Percentiles rank a stretch among this genome's conserved stretches.
Evolutionary conservation across 2,888 invertebrate species (phyloP).

Genomic region (Rhorus exstirpatorius): DNA sequence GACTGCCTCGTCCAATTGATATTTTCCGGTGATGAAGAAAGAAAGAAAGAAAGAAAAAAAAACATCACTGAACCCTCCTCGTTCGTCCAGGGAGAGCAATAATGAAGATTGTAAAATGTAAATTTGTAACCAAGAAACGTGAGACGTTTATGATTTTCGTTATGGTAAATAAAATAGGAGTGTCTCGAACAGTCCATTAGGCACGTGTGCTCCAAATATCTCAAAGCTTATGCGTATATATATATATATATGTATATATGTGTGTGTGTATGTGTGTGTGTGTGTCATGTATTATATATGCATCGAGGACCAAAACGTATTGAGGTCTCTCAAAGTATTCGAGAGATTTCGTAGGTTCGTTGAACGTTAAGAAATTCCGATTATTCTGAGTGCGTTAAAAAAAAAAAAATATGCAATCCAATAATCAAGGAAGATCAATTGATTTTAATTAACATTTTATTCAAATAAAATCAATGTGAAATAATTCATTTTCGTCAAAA

Average conservation of each 20-base stretch:
- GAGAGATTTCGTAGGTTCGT: no score
- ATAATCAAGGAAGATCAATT: not conserved
- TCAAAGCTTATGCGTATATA: no score
- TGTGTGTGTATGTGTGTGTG: no score
- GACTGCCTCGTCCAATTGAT: slow-evolving; percentile 54
- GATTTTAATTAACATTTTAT: no score
- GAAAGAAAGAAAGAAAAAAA: slow-evolving; percentile 9
- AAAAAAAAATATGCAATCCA: not conserved
- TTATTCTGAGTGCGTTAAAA: no score
- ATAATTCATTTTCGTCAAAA: no score
- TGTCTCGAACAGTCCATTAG: slow-evolving; percentile 6
- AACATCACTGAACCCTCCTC: not conserved
- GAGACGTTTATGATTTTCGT: slow-evolving; percentile 19
- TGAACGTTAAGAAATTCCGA: no score
- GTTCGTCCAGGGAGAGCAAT: slow-evolving; percentile 11
- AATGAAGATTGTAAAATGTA: slow-evolving; percentile 30
- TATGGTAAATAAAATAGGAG: slow-evolving; percentile 42
- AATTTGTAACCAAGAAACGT: slow-evolving; percentile 14
- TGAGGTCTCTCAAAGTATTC: no score
- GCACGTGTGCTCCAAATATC: slow-evolving; percentile 50
- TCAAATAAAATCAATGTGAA: no score
- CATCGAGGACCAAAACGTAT: slow-evolving; percentile 5
- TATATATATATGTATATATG: no score
- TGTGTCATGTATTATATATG: slow-evolving; percentile 30
- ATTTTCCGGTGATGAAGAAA: slow-evolving; percentile 63